Evolutionary conservation across 1,140 invertebrate genomes (phyloP), one percentile per base, ranked within the genome.

Genomic region (Danaus plexippus): DNA sequence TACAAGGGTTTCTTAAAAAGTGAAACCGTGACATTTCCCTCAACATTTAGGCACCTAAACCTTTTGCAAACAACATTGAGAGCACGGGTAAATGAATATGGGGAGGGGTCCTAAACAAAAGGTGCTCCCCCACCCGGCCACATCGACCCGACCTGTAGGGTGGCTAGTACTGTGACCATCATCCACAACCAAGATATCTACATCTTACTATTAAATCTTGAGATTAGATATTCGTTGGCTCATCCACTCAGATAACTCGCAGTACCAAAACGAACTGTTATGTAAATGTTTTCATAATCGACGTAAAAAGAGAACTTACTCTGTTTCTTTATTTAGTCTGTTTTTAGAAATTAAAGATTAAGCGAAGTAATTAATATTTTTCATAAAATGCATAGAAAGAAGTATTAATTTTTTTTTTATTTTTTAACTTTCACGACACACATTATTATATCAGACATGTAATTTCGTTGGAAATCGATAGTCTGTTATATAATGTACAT

Each of bases 11-110:
- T 55, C 59, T 67, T 64, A 69, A 80, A 79, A 83, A 85, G 78
- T 80, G 78, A 79, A 81, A 85, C 69, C 77, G 75, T 77, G 82
- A 85, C 80, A 85, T 83, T 81, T 81, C 72, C 78, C 73, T 75
- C 58, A 75, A 79, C 77, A 85, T 80, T 80, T 81, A 81, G 78
- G 75, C 81, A 83, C 78, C 78, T 81, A 83, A 85, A 85, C 78
- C 80, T 77, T 81, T 81, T 69, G 77, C 77, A 85, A 83, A 85
- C 80, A 85, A 71, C 75, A 80, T 77, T 76, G 77, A 75, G 76
- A 75, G 67, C 66, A 71, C 69, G 75, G 76, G 81, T 78, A 84
- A 85, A 83, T 85, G 78, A 84, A 75, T 64, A 63, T 69, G 77
- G 71, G 73, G 63, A 59, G 71, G 79, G 73, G 79, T 66, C 73